phyloP scores from a whole-genome alignment of 2,113 vertebrate species.

The Neolamprologus cancellatus region DNA sequence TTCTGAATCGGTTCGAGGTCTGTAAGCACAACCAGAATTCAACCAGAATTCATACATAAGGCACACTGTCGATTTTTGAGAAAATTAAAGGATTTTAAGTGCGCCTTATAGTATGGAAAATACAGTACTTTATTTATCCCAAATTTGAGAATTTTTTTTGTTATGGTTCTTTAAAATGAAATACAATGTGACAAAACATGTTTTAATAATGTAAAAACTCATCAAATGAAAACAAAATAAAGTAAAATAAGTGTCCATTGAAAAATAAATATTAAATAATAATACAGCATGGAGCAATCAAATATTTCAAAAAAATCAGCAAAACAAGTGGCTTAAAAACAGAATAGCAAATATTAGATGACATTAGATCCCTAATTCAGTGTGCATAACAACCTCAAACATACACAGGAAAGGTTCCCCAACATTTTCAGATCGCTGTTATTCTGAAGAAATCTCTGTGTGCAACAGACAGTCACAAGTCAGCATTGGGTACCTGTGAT shows the following conservation, averaged over 20 bases:
- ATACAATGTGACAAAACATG: background rate
- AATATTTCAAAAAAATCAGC: background rate
- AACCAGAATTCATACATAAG: background rate
- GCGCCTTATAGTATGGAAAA: background rate
- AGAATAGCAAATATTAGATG: background rate
- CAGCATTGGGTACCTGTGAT: background rate
- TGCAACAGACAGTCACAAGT: background rate
- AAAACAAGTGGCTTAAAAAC: background rate
- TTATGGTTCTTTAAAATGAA: background rate
- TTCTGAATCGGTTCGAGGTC: background rate
- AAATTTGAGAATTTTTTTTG: background rate
- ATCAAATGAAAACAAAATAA: background rate
- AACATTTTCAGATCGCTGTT: background rate
- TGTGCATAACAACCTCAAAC: background rate
- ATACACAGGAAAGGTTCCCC: background rate
- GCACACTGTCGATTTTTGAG: accelerated
- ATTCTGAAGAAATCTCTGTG: background rate
- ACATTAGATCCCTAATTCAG: background rate
- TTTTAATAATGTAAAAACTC: background rate
- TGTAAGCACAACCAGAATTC: background rate
- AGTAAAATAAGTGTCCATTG: background rate
- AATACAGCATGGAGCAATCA: background rate
- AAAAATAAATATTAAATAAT: background rate
- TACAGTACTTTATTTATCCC: background rate
- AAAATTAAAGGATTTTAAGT: background rate